Evolutionary conservation across 2,888 invertebrate genomes (phyloP), one percentile per base, ranked within the genome.

Genomic region (Deroplatys truncata): DNA sequence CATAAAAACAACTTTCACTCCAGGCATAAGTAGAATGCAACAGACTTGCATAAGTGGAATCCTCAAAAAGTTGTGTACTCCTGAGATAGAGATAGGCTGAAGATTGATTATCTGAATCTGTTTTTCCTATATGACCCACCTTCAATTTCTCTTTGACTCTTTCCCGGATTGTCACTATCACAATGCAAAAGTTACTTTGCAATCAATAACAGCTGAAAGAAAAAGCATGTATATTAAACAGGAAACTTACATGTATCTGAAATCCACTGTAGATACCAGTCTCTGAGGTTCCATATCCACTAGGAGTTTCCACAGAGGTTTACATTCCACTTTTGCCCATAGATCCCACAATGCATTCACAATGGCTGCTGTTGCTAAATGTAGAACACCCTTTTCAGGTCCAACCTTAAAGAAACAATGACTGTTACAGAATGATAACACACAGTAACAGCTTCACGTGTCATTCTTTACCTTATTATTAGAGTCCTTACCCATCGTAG

Each of bases 291-390:
- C 95, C 95, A 98, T 95, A 92, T 98, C 98, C 0, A 95, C 95
- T 4, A 98, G 93, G 0, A 98, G 94, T 92, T 96, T 96, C 98
- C 98, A 98, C 0, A 98, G 93, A 0, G 98, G 98, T 93, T 98
- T 98, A 82, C 95, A 95, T 93, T 97, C 96, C 15, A 97, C 93
- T 92, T 97, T 96, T 0, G 96, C 98, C 98, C 98, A 98, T 88
- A 98, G 93, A 93, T 98, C 98, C 98, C 98, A 98, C 4, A 98
- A 93, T 1, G 98, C 97, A 93, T 98, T 98, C n/a, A 98, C 93
- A 88, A 98, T 95, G 15, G 98, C 98, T 0, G 98, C 98, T 3
- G 96, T 96, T 0, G 98, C 98, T 91, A 98, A 94, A 93, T 98
- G 98, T 20, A 96, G 96, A 0, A 97, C 98, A 16, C 98, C 98